Evolutionary conservation across 2,797 vertebrate genomes (phyloP).

Genomic region (Gymnopithys bicolor): DNA sequence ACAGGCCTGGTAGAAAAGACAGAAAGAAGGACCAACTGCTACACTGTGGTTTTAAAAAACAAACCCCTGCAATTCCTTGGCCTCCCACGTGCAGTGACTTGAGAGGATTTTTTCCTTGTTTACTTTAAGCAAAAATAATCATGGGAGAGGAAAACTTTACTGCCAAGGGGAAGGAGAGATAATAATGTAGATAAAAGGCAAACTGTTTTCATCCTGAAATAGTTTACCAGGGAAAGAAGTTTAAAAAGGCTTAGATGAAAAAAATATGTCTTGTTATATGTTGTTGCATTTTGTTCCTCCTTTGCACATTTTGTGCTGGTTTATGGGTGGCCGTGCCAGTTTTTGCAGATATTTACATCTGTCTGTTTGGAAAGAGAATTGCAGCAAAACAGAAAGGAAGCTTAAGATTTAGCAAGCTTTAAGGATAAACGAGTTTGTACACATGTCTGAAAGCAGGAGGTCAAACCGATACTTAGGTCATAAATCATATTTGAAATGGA

Average conservation of each 20-base stretch:
- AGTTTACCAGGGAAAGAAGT: not conserved
- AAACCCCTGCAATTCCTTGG: conserved; percentile 8
- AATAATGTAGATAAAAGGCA: not conserved
- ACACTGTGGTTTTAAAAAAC: not conserved
- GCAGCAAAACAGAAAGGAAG: not conserved
- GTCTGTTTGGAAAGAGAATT: not conserved
- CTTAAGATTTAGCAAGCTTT: not conserved
- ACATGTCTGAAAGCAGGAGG: not conserved
- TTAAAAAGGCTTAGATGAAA: not conserved
- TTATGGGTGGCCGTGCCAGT: not conserved
- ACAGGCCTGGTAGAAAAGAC: not conserved
- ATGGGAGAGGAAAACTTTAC: not conserved
- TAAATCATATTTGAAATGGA: not conserved
- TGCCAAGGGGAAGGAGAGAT: not conserved
- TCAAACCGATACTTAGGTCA: not conserved
- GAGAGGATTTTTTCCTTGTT: conserved; percentile 11
- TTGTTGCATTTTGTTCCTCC: not conserved
- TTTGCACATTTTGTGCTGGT: not conserved
- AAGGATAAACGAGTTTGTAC: not conserved
- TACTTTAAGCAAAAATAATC: conserved; percentile 5
- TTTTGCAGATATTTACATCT: not conserved
- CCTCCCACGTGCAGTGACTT: not conserved
- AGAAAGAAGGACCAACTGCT: not conserved
- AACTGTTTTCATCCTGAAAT: not conserved
- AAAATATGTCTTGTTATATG: not conserved